phyloP scores from a whole-genome alignment of 1,140 invertebrate species.

The Heliconius melpomene region DNA sequence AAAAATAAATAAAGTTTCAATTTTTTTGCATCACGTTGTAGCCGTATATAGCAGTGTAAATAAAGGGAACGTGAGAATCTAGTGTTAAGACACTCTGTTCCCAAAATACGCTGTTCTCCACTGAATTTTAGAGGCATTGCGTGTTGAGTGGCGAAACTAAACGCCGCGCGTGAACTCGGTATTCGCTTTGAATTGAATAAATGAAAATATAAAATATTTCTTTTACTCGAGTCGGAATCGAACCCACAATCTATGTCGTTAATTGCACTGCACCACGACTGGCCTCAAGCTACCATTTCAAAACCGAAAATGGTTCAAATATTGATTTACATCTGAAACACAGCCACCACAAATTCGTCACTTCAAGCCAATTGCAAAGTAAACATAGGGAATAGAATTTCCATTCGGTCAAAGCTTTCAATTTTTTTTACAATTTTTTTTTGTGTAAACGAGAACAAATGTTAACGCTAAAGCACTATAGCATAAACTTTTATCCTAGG shows the following conservation, averaged over 20 bases:
- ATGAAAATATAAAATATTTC: no score
- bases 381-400: constrained; percentile 21
- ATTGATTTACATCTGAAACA: neutral
- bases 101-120: no score
- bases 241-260: no score
- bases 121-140: no score
- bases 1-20: neutral
- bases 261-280: no score
- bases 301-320: neutral
- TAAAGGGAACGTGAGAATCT: no score
- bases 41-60: no score
- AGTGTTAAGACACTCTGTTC: no score
- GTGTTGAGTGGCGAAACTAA: no score
- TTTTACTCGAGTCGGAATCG: no score
- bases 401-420: constrained; percentile 21
- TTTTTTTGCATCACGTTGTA: neutral
- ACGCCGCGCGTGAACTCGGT: no score
- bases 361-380: constrained; percentile 19
- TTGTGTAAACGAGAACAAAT: constrained; percentile 8
- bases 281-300: neutral
- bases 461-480: neutral
- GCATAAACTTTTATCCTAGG: constrained; percentile 1
- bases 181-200: no score
- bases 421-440: constrained; percentile 16
- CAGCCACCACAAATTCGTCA: constrained; percentile 18